Evolutionary conservation across 2,797 vertebrate species (phyloP).

Genomic region (Gambusia yucatana): DNA sequence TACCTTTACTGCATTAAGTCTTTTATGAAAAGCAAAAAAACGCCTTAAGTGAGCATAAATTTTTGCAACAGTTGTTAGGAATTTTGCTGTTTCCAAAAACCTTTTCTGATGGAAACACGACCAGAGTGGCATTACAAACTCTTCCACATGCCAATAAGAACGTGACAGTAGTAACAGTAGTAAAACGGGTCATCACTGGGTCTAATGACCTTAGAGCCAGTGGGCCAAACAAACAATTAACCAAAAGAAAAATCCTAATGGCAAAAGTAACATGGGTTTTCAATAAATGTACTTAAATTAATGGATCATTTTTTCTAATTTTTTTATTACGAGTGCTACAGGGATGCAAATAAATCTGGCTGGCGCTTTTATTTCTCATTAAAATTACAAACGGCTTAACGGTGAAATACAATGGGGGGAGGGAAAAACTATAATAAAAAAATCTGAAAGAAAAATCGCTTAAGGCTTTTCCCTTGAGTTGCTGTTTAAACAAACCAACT

Average conservation of each 20-base stretch:
- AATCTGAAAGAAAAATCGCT: neutral
- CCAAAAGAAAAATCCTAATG: neutral
- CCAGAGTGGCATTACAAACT: neutral
- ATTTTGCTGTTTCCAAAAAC: no score
- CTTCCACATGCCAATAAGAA: neutral
- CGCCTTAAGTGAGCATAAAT: no score
- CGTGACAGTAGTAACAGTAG: neutral
- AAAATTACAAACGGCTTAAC: neutral
- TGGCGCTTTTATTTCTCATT: neutral
- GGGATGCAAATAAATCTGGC: neutral
- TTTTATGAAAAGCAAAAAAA: no score
- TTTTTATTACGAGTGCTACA: neutral
- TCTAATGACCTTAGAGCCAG: neutral
- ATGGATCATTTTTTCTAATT: neutral
- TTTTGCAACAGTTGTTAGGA: no score
- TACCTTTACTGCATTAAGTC: no score
- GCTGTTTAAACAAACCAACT: constrained; percentile 5
- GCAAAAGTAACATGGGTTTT: neutral
- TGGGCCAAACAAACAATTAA: neutral
- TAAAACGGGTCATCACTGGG: neutral
- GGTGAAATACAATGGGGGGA: neutral
- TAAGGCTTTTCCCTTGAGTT: neutral
- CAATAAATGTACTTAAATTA: neutral
- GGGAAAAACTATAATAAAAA: neutral
- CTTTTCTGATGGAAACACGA: no score